Percentiles rank a stretch among this genome's conserved stretches.
phyloP scores from a whole-genome alignment of 2,797 vertebrate genomes.

The Acrocephalus scirpaceus region DNA sequence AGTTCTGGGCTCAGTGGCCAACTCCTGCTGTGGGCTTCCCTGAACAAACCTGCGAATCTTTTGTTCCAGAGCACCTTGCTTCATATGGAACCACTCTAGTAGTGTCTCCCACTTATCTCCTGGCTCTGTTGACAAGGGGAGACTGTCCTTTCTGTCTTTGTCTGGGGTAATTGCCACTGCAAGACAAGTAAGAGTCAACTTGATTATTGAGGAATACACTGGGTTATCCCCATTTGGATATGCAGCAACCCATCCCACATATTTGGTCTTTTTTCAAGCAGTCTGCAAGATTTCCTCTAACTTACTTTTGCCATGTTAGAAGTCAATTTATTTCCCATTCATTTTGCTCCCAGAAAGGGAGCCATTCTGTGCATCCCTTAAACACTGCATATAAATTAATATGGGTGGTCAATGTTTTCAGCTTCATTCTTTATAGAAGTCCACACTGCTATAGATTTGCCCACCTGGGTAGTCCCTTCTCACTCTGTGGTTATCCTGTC shows the following conservation, averaged over 20 bases:
- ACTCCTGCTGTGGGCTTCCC: background rate
- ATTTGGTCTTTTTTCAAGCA: background rate
- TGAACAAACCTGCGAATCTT: background rate
- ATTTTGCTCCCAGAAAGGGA: background rate
- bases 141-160: background rate
- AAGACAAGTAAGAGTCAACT: background rate
- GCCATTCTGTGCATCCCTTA: background rate
- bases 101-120: background rate
- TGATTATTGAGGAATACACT: background rate
- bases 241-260: background rate
- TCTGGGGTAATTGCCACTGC: background rate
- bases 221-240: background rate
- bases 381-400: background rate
- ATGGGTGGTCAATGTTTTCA: background rate
- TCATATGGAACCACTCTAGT: background rate
- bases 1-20: rapidly evolving
- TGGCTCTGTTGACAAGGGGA: background rate
- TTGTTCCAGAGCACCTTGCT: background rate
- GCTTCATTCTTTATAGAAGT: background rate
- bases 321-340: background rate
- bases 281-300: background rate
- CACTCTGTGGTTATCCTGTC: background rate
- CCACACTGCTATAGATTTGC: background rate
- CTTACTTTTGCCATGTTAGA: background rate
- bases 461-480: background rate